Evolutionary conservation across 2,797 vertebrate species (phyloP).

Genomic region (Morelia viridis): DNA sequence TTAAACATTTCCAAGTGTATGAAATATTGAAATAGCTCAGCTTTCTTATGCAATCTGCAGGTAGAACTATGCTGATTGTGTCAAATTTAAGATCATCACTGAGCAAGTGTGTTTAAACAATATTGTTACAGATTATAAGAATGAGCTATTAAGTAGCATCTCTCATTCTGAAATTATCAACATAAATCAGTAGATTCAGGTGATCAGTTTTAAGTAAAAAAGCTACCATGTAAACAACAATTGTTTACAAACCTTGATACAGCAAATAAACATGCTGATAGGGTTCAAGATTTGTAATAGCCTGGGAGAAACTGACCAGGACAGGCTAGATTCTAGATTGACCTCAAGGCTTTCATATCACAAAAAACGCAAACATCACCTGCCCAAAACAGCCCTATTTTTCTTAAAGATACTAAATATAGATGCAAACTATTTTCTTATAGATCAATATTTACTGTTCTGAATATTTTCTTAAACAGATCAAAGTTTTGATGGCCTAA

Average conservation of each 20-base stretch:
- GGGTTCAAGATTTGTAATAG: neutral
- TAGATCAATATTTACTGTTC: neutral
- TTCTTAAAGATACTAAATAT: neutral
- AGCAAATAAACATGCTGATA: neutral
- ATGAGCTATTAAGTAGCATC: neutral
- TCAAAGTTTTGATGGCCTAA: slow-evolving; percentile 65
- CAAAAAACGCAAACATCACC: neutral
- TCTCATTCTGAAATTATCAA: neutral
- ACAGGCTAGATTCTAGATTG: neutral
- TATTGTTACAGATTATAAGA: neutral
- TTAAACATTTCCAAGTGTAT: no score
- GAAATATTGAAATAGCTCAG: no score
- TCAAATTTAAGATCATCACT: no score
- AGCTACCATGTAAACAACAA: no score
- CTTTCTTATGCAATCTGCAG: no score
- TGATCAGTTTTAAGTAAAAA: neutral
- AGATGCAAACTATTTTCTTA: neutral
- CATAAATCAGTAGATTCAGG: neutral
- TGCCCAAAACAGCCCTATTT: neutral
- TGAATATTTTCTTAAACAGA: slow-evolving; percentile 55
- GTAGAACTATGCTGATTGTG: no score
- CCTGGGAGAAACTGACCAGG: neutral
- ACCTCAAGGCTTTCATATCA: neutral
- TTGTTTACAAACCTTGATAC: neutral
- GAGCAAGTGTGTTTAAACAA: neutral